Evolutionary conservation across 2,113 vertebrate genomes (phyloP).

Genomic region (Penelope pileata): DNA sequence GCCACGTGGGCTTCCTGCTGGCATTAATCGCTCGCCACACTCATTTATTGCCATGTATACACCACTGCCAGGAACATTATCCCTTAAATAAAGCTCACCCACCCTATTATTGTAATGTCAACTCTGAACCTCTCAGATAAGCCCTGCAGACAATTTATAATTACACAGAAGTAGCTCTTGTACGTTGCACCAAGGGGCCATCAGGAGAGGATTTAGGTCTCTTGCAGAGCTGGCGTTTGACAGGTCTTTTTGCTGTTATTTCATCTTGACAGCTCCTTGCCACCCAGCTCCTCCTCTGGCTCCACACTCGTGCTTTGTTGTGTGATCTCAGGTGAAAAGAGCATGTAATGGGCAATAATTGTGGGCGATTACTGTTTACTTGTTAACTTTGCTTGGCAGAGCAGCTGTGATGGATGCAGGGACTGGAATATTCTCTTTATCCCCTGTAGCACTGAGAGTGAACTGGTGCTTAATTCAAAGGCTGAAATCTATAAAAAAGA

Average conservation of each 20-base stretch:
- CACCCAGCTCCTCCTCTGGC: conserved; percentile 65
- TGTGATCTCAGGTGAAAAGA: conserved; percentile 75
- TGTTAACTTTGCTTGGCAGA: conserved; percentile 69
- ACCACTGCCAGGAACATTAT: not conserved
- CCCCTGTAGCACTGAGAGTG: conserved; percentile 24
- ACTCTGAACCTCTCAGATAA: conserved; percentile 25
- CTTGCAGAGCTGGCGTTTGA: conserved; percentile 1
- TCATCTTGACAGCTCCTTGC: conserved; percentile 64
- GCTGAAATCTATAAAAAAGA: conserved; percentile 75
- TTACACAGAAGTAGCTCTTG: conserved; percentile 49
- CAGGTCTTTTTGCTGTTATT: conserved; percentile 44
- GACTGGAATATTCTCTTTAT: conserved; percentile 38
- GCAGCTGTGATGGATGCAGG: not conserved
- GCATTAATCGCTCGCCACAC: not conserved
- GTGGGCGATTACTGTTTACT: conserved; percentile 71
- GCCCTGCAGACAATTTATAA: conserved; percentile 65
- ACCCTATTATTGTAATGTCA: conserved; percentile 58
- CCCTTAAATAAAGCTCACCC: conserved; percentile 57
- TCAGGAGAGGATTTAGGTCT: conserved; percentile 39
- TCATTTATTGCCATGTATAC: not conserved
- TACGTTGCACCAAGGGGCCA: not conserved
- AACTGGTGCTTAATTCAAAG: conserved; percentile 83
- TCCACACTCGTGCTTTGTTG: conserved; percentile 51
- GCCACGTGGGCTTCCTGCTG: fast-evolving
- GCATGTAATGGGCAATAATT: conserved; percentile 81